Evolutionary conservation across 2,888 invertebrate species (phyloP), one percentile per base, ranked within the genome.

Genomic region (Calephelis perditalis): DNA sequence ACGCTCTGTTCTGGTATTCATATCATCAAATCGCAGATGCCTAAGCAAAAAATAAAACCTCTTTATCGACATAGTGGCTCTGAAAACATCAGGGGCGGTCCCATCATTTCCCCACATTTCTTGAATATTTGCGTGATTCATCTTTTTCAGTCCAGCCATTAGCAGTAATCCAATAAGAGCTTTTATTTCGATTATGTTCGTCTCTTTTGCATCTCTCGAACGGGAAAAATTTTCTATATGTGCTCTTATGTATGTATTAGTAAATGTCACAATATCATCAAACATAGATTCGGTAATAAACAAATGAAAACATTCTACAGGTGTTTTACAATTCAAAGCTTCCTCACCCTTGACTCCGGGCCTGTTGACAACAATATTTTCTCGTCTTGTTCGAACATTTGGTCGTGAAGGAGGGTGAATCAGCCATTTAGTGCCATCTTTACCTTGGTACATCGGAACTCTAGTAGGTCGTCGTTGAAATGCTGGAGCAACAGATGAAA

Each of bases 111-210:
- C 57, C 61, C 56, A 62, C 54, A 54, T 54, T n/a, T 54, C 36
- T 26, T 54, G 5, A 9, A 54, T 35, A 36, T 54, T 26, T 26
- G 36, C 10, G 57, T 63, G 58, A 11, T 63, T 60, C 52, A 62
- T 64, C 57, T 62, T 64, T 60, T 64, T 64, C 46, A 64, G 3
- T 15, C 64, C 64, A 62, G 64, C 64, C 57, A 62, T 57, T 6
- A 44, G 43, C 40, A 63, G 49, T 49, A 61, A 7, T 47, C 63
- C 61, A 54, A 63, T 63, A 43, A 64, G 54, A 15, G 62, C 59
- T 49, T 64, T 56, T 26, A 65, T 12, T 61, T 63, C 65, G 11
- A 61, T 36, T 44, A 59, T 58, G 58, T 65, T 62, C 2, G 45
- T 63, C 46, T 56, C 52, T 56, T 58, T 63, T n/a, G 56, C 56